Conservation (phyloP, 1,140 invertebrate species). For the Apis laboriosa region DNA sequence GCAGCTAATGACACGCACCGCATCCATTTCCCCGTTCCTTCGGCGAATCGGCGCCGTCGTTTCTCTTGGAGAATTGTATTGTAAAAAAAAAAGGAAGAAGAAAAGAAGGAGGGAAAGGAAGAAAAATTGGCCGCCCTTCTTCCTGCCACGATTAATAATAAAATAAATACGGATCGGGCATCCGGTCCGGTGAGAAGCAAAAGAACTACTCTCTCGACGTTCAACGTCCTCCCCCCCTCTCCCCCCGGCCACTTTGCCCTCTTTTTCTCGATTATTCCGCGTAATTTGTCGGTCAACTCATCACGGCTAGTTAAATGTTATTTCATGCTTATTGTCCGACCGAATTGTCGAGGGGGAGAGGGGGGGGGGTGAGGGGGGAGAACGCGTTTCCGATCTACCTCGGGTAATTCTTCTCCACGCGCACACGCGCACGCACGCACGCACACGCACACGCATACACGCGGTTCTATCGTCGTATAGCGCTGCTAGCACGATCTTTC, state of each 20-base stretch:
- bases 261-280: slow-evolving; percentile 77
- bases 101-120: background rate
- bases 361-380: too few species aligned
- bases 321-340: slow-evolving; percentile 80
- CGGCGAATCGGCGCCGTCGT: too few species aligned
- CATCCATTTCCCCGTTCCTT: slow-evolving; percentile 40
- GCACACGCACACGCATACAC: too few species aligned
- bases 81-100: background rate
- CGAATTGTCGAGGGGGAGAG: slow-evolving; percentile 60
- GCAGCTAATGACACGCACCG: slow-evolving; percentile 79
- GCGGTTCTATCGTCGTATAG: too few species aligned
- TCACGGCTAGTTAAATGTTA: slow-evolving; percentile 79
- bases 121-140: slow-evolving; percentile 58
- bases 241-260: slow-evolving; percentile 38
- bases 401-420: too few species aligned
- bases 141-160: slow-evolving; percentile 77
- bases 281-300: slow-evolving; percentile 80
- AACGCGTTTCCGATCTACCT: too few species aligned
- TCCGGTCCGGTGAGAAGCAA: slow-evolving; percentile 75
- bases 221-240: background rate
- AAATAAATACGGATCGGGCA: slow-evolving; percentile 79
- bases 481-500: slow-evolving; percentile 30
- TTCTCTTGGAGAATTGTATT: slow-evolving; percentile 20
- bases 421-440: too few species aligned
- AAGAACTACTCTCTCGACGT: slow-evolving; percentile 53